Base-by-base conservation (phyloP, 2,888 invertebrate species). In the Folsomia candida region DNA sequence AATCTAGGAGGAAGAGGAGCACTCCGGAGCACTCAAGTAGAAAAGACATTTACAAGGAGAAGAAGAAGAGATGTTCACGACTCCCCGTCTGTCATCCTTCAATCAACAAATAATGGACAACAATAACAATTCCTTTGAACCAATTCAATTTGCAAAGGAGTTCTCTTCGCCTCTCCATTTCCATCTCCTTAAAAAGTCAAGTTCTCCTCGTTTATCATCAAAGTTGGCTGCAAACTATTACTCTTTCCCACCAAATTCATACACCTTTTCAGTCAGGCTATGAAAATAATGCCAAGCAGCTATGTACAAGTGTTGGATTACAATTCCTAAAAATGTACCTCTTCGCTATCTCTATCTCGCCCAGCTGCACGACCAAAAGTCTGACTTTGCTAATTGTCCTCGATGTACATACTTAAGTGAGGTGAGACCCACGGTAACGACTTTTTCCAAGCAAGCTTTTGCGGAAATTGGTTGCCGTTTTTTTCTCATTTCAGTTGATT, bases 11-110 rank as follows among this genome's bases (percentile, higher is more conserved):
- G 37, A 37, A 37, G 6, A 47, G 25, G 64, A 37, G 22, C 28
- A 2, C 64, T 62, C 64, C 47, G 64, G 51, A 64, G 64, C 51
- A 64, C 64, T 64, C 64, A 64, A 64, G 47, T 47, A 37, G 37
- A 64, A 64, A 64, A 64, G 64, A 51, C 37, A 37, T n/a, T n/a
- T n/a, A n/a, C n/a, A n/a, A n/a, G n/a, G n/a, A n/a, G n/a, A 37
- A 37, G 14, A 4, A 9, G 37, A 37, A 37, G 37, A 37, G 37
- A 37, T 37, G 37, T 37, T 37, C 37, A 37, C 14, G 37, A 37
- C 37, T 37, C 37, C 37, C 37, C 37, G 37, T 37, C 37, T 37
- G 37, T 37, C 37, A 37, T 37, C 37, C 37, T 37, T 37, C 37
- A 37, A 37, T 37, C 37, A 37, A 14, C 37, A 14, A 37, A 14